Base-by-base conservation (phyloP, 2,113 vertebrate genomes). In the Clarias batrachus region DNA sequence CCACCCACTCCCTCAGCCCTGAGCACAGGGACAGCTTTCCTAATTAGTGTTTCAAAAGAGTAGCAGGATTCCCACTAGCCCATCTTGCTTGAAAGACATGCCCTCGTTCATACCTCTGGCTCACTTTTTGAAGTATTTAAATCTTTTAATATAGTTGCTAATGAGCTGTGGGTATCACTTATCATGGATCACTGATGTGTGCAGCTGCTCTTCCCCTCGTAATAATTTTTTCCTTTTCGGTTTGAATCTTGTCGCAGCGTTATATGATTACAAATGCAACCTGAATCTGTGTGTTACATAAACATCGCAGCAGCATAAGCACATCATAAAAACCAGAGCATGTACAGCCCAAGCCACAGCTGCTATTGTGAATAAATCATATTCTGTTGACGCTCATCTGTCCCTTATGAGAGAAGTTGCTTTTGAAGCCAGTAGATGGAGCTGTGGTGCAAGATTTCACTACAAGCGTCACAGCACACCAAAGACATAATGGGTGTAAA, bases 381-480 rank as follows among this genome's bases (percentile, higher is more conserved):
- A 68, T 77, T 60, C 37, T 76, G 57, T 68, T 48, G 21, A 74
- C 4, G 12, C 48, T 27, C 78, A 48, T 59, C 62, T 70, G 33
- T 48, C 16, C 2, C 78, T 60, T 68, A 33, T 3, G 78, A 41
- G 12, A 88, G 19, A 83, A 62, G 70, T 73, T 79, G 59, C 77
- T 33, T 70, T 12, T 23, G 17, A 21, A 57, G 23, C 85, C 89
- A 88, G 81, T 37, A 88, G 89, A 90, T 90, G 87, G 87, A 27
- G 81, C 66, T 86, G 77, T 90, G 76, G 66, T 77, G 59, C 80
- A 89, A 23, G 3, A 33, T 59, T 80, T 80, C 57, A 79, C 23
- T 79, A 59, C 76, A 60, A 17, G 56, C n/a, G 0, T 78, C 13
- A n/a, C 3, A 12, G 4, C 17, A 33, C 27, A 14, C 21, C 48